A percentile compares a stretch with the other conserved stretches of the same genome.
Evolutionary conservation across 2,888 invertebrate genomes (phyloP).

Genomic region (Mesopsocus fuscifrons): DNA sequence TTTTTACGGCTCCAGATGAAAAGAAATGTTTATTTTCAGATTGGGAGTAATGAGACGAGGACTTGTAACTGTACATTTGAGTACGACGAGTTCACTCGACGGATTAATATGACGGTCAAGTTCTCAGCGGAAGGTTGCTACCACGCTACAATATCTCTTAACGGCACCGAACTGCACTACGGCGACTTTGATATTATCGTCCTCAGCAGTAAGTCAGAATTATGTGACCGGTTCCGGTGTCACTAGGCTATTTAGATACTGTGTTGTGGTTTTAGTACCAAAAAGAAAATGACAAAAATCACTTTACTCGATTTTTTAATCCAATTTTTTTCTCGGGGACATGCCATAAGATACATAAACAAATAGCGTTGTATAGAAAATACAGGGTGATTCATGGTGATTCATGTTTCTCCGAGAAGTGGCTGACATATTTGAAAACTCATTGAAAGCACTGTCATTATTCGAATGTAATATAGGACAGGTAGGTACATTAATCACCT

Average conservation of each 20-base stretch:
- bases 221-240: too few species aligned
- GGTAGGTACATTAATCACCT: too few species aligned
- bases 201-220: constrained; percentile 54
- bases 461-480: too few species aligned
- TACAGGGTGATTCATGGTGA: too few species aligned
- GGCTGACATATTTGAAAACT: too few species aligned
- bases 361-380: too few species aligned
- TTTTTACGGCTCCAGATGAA: too few species aligned
- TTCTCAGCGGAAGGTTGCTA: constrained; percentile 67
- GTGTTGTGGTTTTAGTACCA: not conserved
- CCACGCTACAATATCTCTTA: constrained; percentile 58
- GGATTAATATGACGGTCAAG: constrained; percentile 55
- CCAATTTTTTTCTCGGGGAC: too few species aligned
- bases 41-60: constrained; percentile 30
- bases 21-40: constrained; percentile 30
- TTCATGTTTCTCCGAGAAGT: too few species aligned
- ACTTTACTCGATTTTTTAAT: not conserved
- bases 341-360: too few species aligned
- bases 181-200: constrained; percentile 87
- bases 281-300: constrained; percentile 2
- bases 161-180: constrained; percentile 56
- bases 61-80: constrained; percentile 30
- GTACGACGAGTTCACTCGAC: constrained; percentile 61
- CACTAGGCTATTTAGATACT: too few species aligned
- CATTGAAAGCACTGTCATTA: too few species aligned